phyloP scores from a whole-genome alignment of 2,797 vertebrate genomes.

The Bucorvus abyssinicus region DNA sequence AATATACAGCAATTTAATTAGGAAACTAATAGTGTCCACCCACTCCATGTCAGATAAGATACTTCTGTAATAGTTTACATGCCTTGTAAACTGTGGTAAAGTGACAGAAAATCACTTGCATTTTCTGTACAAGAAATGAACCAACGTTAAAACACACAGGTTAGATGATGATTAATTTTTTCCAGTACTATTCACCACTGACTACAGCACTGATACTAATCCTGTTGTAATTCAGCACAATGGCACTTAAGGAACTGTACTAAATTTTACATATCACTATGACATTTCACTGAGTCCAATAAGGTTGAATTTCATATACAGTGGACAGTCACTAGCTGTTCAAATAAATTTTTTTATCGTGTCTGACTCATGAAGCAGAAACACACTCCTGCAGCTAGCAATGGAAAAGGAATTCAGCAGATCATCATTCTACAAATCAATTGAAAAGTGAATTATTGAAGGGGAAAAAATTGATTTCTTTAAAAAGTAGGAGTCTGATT shows the following conservation, averaged over 20 bases:
- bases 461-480: not conserved
- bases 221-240: not conserved
- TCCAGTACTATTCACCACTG: not conserved
- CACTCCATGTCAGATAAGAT: not conserved
- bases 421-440: conserved; percentile 14
- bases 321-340: not conserved
- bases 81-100: not conserved
- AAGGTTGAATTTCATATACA: not conserved
- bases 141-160: not conserved
- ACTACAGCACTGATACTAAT: not conserved
- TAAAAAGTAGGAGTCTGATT: not conserved
- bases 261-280: not conserved
- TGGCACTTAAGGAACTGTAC: not conserved
- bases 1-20: not conserved
- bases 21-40: not conserved
- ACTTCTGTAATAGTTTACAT: not conserved
- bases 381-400: not conserved
- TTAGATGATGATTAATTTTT: not conserved
- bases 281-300: not conserved
- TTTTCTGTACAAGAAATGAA: not conserved
- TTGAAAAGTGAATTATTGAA: conserved; percentile 40
- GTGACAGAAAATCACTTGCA: not conserved
- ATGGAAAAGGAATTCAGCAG: conserved; percentile 23
- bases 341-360: not conserved
- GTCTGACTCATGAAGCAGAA: conserved; percentile 12